Evolutionary conservation across 2,113 vertebrate genomes (phyloP), one percentile per base, ranked within the genome.

Genomic region (Nothobranchius furzeri): DNA sequence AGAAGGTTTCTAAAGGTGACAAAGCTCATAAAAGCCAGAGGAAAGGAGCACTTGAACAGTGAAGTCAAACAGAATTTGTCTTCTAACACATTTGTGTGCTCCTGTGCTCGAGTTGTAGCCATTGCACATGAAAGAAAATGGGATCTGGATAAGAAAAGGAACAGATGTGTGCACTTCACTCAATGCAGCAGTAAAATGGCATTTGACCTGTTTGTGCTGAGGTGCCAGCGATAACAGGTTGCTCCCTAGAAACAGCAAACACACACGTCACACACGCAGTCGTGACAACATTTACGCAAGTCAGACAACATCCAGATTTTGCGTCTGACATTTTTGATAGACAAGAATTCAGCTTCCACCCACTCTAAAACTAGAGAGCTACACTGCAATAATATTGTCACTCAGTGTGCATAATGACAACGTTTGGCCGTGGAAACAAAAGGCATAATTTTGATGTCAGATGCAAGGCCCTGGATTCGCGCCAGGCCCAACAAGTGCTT

Each of bases 191-290:
- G 73, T 92, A 91, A 90, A 90, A 79, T 50, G 64, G 13, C 63
- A 12, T 73, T 83, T 77, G 82, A 79, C 62, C 57, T 85, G 85
- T 87, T 85, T 88, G 84, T 83, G 82, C 63, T 9, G 64, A 75
- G 75, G 65, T 68, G 20, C 70, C 70, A 36, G 71, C 30, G 54
- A 78, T 75, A 83, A 85, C 78, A 62, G 64, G 61, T 76, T 50
- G 78, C 82, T 75, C 81, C 87, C 62, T 85, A 78, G 90, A 87
- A 78, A 89, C 86, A 6, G 84, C 78, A 83, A 89, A 86, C 80
- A 77, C 58, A 64, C 61, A 75, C 70, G 64, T 70, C 76, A 76
- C 73, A 35, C 56, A 20, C 55, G 24, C 78, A 73, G 56, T 62
- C 20, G 25, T 0, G 42, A 50, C 2, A 56, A 60, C 51, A 42